These are phyloP conservation scores for Lates japonicus DNA, from an alignment of 2,797 vertebrate species.

Conservation along the genomic window DNA sequence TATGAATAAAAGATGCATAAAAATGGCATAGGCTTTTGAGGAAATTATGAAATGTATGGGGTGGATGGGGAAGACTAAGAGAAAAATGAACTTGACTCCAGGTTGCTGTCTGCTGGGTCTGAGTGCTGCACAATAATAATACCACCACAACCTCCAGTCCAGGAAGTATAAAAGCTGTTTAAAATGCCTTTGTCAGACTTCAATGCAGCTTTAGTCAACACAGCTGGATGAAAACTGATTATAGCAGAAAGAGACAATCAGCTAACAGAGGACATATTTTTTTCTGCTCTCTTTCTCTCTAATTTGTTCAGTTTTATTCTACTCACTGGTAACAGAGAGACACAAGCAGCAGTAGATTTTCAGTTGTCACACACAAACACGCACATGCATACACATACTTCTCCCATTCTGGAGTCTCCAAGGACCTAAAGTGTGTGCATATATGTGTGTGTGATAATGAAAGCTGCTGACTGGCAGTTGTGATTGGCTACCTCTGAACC, in stretches of 20 bases:
- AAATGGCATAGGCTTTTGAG: not conserved
- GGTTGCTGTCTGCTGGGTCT: not conserved
- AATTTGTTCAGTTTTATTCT: constrained; percentile 26
- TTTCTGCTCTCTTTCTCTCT: not conserved
- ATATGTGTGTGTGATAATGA: constrained; percentile 68
- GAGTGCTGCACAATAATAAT: not conserved
- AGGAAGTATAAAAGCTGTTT: not conserved
- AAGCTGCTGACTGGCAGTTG: constrained; percentile 71
- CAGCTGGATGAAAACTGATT: constrained; percentile 6
- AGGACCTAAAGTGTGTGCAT: constrained; percentile 26
- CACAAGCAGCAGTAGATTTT: constrained; percentile 24
- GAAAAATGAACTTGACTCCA: not conserved
- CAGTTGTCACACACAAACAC: constrained; percentile 27
- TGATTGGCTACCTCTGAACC: constrained; percentile 69
- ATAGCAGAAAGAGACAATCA: not conserved
- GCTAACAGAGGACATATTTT: not conserved
- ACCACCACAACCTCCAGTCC: not conserved
- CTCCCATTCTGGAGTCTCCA: constrained; percentile 39
- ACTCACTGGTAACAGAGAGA: constrained; percentile 5
- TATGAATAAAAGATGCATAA: constrained; percentile 5
- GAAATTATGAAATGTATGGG: not conserved
- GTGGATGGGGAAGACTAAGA: not conserved
- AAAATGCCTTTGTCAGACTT: not conserved
- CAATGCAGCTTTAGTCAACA: not conserved
- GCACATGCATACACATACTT: constrained; percentile 21